phyloP scores from a whole-genome alignment of 2,888 invertebrate species.

The Euplexia lucipara region DNA sequence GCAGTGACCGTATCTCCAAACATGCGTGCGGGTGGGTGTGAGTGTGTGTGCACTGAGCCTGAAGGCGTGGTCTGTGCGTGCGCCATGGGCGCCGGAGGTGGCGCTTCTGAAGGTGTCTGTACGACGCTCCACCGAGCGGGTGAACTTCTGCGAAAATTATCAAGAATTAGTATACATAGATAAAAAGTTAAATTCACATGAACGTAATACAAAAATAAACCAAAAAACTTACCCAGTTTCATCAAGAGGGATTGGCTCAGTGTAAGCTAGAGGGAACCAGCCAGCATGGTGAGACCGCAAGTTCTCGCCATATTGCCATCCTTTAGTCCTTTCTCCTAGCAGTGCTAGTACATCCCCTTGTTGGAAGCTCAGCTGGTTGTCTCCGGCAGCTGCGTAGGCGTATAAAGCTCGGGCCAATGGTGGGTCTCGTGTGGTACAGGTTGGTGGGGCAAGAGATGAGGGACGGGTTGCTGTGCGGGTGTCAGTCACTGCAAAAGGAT shows the following conservation, averaged over 20 bases:
- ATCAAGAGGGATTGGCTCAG: slow-evolving; percentile 94
- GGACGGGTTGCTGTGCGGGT: slow-evolving; percentile 89
- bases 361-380: slow-evolving; percentile 97
- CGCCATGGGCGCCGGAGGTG: slow-evolving; percentile 85
- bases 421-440: slow-evolving; percentile 92
- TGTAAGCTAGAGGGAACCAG: slow-evolving; percentile 99
- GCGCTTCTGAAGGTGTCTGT: slow-evolving; percentile 84
- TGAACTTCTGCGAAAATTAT: slow-evolving; percentile 73
- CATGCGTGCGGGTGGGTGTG: slow-evolving; percentile 92
- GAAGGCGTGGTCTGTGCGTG: slow-evolving; percentile 83
- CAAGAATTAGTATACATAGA: neutral
- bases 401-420: slow-evolving; percentile 96
- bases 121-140: slow-evolving; percentile 88
- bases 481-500: slow-evolving; percentile 74
- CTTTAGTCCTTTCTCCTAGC: slow-evolving; percentile 97
- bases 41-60: slow-evolving; percentile 83
- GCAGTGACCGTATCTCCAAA: slow-evolving; percentile 93
- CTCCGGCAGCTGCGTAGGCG: slow-evolving; percentile 96
- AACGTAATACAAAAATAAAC: neutral
- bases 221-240: slow-evolving; percentile 89
- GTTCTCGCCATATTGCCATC: slow-evolving; percentile 99
- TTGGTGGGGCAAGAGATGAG: slow-evolving; percentile 92
- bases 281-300: slow-evolving; percentile 97
- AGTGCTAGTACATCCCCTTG: slow-evolving; percentile 97
- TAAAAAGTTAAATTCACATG: too few species aligned